Evolutionary conservation across 2,888 invertebrate species (phyloP), one percentile per base, ranked within the genome.

Genomic region (Neocrepidodera transversa): DNA sequence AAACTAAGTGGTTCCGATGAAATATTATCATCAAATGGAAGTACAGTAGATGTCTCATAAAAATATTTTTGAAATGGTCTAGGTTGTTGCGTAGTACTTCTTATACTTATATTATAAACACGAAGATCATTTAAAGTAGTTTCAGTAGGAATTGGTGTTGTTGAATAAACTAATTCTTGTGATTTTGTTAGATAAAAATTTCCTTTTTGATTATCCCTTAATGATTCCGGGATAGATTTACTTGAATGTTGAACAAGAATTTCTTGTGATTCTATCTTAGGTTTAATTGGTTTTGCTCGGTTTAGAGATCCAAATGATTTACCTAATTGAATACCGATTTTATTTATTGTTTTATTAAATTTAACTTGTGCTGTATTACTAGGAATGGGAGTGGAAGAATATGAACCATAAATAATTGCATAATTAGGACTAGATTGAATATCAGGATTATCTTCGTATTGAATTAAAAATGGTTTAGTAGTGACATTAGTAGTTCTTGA

Each of bases 401-500:
- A 83, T 78, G 38, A 82, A 3, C 74, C 74, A 55, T 73, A 74
- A 30, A 74, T 78, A 76, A 70, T 81, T 78, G 72, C 83, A 79
- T 68, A 71, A 62, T 66, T 75, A 71, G 64, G 78, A 76, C 57
- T 78, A 32, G 50, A 26, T 50, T 42, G 28, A n/a, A 26, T 13
- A 26, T 18, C 4, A 3, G 8, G 2, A 10, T 7, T 13, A 6
- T 47, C 23, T 23, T 49, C 36, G 13, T 16, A 48, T 7, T 32
- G 49, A 7, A 50, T 50, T 38, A 42, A 18, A 28, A 51, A 51
- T 30, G 51, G 51, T 17, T 18, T 17, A 8, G 13, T 30, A 28
- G 28, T 47, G 6, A 43, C 26, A 7, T 1, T 17, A 11, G 51
- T 30, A 7, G 40, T 40, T 51, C 42, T 40, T 16, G 26, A 6